A percentile compares a stretch with the other conserved stretches of the same genome.
These are phyloP conservation scores for Excalfactoria chinensis DNA, from an alignment of 2,113 vertebrate genomes.

Conservation along the genomic window DNA sequence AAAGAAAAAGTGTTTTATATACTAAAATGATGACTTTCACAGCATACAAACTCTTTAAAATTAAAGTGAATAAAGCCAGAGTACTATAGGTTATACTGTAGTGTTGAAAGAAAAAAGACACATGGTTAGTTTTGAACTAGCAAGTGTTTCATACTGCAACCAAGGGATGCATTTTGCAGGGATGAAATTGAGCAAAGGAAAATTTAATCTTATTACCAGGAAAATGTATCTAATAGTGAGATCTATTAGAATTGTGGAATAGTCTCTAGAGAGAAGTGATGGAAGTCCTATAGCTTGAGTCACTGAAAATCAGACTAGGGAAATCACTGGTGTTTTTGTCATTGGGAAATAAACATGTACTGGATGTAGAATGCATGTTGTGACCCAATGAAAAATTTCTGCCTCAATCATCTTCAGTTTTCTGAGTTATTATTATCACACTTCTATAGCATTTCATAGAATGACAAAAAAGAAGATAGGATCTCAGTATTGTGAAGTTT, in stretches of 20 bases:
- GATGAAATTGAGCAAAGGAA: constrained; percentile 58
- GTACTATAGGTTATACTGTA: background rate
- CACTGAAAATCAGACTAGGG: background rate
- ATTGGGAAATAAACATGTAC: background rate
- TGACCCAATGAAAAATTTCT: background rate
- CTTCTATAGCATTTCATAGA: background rate
- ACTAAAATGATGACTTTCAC: background rate
- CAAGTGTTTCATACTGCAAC: constrained; percentile 48
- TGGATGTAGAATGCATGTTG: background rate
- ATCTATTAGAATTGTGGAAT: constrained; percentile 37
- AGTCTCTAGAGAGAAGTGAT: constrained; percentile 28
- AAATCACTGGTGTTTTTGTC: background rate
- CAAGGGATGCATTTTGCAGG: constrained; percentile 47
- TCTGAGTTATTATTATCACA: background rate
- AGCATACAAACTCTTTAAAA: background rate
- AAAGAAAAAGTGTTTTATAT: background rate
- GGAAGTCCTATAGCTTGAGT: background rate
- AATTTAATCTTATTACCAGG: constrained; percentile 53
- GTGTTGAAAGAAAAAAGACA: constrained; percentile 14
- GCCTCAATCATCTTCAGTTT: background rate
- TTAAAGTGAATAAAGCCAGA: background rate
- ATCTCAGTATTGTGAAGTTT: constrained; percentile 66
- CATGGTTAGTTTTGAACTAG: constrained; percentile 40
- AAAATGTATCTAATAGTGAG: constrained; percentile 54
- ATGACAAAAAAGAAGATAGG: constrained; percentile 15